phyloP scores from a whole-genome alignment of 2,797 vertebrate genomes.

The Periparus ater region DNA sequence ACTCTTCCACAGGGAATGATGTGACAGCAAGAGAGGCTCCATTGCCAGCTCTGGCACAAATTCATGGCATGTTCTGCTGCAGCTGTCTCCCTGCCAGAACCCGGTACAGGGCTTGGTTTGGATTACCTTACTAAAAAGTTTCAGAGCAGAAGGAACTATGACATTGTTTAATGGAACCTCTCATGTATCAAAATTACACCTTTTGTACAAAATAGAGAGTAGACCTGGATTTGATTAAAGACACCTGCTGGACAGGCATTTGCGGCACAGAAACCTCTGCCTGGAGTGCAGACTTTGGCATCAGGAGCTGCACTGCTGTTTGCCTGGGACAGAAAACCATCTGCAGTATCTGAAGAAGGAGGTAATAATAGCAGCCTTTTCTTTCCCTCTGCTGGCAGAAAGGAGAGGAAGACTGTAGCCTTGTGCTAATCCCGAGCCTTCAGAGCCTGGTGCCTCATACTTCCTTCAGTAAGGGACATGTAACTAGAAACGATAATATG shows the following conservation, averaged over 20 bases:
- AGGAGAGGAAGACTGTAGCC: neutral
- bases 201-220: neutral
- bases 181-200: neutral
- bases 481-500: neutral
- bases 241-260: neutral
- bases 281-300: neutral
- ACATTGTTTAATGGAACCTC: neutral
- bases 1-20: accelerated
- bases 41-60: neutral
- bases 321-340: neutral
- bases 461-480: neutral
- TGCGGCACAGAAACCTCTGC: neutral
- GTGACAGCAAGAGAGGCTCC: accelerated
- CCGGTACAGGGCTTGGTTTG: accelerated
- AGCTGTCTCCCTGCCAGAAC: neutral
- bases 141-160: neutral
- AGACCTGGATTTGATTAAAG: neutral
- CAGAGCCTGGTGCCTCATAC: neutral
- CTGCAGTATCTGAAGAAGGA: neutral
- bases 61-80: neutral
- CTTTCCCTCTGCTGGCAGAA: slow-evolving; percentile 15
- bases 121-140: neutral
- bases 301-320: neutral
- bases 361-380: neutral
- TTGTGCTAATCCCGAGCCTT: neutral